Base-by-base conservation (phyloP, 2,797 vertebrate species). In the Catamblyrhynchus diadema region DNA sequence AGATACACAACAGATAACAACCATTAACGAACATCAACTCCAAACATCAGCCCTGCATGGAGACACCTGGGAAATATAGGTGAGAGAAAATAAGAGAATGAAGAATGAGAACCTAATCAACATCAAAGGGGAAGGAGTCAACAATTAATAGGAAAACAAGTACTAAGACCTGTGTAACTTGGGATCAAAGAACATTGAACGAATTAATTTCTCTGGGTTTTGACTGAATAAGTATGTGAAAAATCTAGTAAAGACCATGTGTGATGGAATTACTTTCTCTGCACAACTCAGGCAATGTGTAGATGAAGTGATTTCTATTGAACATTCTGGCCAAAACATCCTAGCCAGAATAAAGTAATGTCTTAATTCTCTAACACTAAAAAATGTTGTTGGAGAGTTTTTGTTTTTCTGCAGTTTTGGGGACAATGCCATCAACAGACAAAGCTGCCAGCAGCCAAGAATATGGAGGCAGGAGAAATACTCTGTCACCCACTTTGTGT, bases 101-200 rank as follows among this genome's bases (percentile, higher is more conserved):
- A 71, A 82, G 57, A 64, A 54, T 30, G 30, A 54, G 48, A 64
- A 47, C 13, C 24, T 72, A 47, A 72, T 47, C 45, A 30, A 30
- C 10, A 33, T 47, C 0, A 0, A 45, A 54, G 23, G 10, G 4
- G 1, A 47, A 54, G 12, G 12, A 30, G 23, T 54, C 28, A 45
- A 23, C 25, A 39, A 62, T 20, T 30, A 45, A n/a, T 23, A 28
- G 33, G 30, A 82, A 47, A 64, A 13, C 24, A n/a, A 20, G 15
- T 39, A 28, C 24, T 39, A 20, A 39, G 19, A 62, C 20, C 33
- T 39, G 8, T 30, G 48, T 72, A 39, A 20, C 28, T 39, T 72
- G 12, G 24, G 20, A 47, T 16, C 20, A 28, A n/a, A 28, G 67
- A 82, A 53, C 12, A 23, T 3, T n/a, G 48, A 82, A 45, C 33